Conservation (phyloP, 1,140 invertebrate genomes). For the Nylanderia fulva region DNA sequence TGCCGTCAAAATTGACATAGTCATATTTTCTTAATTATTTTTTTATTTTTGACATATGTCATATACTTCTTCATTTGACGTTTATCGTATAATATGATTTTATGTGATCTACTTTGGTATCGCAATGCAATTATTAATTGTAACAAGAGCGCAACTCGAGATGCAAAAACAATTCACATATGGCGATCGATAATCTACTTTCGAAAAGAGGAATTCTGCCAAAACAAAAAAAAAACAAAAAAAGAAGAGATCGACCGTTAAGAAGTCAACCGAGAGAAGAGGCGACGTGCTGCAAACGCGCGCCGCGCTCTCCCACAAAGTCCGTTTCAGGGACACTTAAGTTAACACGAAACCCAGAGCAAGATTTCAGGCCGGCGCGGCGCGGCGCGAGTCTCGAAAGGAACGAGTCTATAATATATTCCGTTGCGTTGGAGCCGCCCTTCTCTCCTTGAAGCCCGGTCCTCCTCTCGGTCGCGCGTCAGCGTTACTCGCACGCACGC, state of each 20-base stretch:
- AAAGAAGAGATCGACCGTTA: constrained; percentile 31
- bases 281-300: not conserved
- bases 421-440: constrained; percentile 62
- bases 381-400: constrained; percentile 63
- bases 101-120: not conserved
- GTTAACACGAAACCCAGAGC: constrained; percentile 68
- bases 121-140: not conserved
- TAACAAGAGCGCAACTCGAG: not conserved
- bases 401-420: constrained; percentile 78
- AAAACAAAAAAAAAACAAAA: constrained; percentile 23
- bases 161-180: not conserved
- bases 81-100: not conserved
- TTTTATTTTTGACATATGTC: not conserved
- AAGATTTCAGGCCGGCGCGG: constrained; percentile 63
- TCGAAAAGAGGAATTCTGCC: not conserved
- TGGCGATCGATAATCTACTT: not conserved
- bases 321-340: constrained; percentile 63
- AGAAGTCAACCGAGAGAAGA: constrained; percentile 44
- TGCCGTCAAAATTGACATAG: not conserved
- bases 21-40: not conserved
- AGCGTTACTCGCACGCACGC: constrained; percentile 33
- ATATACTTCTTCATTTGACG: not conserved
- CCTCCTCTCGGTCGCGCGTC: constrained; percentile 59
- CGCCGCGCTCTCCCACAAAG: constrained; percentile 47
- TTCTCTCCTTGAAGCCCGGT: constrained; percentile 59